These are phyloP conservation scores for Sesia apiformis DNA, from an alignment of 2,888 invertebrate species.

Conservation along the genomic window DNA sequence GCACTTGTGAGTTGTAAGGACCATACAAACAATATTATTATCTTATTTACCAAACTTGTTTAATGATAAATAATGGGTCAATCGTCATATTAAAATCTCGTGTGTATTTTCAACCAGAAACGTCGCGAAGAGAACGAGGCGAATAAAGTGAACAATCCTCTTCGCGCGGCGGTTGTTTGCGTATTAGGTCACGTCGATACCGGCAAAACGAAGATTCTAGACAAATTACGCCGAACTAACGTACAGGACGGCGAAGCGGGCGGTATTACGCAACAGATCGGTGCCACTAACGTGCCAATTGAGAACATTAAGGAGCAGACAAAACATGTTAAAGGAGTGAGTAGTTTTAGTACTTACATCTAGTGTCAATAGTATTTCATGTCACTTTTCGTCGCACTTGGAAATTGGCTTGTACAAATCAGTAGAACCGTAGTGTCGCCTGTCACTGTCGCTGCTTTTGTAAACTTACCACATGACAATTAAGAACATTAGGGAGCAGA, in stretches of 20 bases:
- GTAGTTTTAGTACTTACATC: constrained; percentile 24
- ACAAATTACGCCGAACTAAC: constrained; percentile 92
- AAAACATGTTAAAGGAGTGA: constrained; percentile 92
- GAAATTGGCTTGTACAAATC: too few relatives aligned
- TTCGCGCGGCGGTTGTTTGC: constrained; percentile 97
- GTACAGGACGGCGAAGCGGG: constrained; percentile 98
- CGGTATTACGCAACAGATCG: constrained; percentile 99
- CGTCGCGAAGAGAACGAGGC: constrained; percentile 64
- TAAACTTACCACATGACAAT: too few relatives aligned
- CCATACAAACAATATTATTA: too few relatives aligned
- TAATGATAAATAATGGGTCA: too few relatives aligned
- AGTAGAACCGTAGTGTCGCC: too few relatives aligned
- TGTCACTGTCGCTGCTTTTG: too few relatives aligned
- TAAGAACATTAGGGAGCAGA: too few relatives aligned
- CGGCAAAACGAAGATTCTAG: constrained; percentile 99
- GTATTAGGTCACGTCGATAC: constrained; percentile 99
- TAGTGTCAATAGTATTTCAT: too few relatives aligned
- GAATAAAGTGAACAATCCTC: constrained; percentile 56
- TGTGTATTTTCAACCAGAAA: constrained; percentile 34
- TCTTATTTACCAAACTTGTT: too few relatives aligned
- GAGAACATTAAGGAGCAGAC: constrained; percentile 96
- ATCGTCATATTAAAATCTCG: too few relatives aligned
- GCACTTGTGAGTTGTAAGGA: too few relatives aligned
- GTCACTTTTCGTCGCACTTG: too few relatives aligned
- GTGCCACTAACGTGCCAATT: constrained; percentile 98